Base-by-base conservation (phyloP, 1,140 invertebrate species). In the Dinoponera quadriceps region DNA sequence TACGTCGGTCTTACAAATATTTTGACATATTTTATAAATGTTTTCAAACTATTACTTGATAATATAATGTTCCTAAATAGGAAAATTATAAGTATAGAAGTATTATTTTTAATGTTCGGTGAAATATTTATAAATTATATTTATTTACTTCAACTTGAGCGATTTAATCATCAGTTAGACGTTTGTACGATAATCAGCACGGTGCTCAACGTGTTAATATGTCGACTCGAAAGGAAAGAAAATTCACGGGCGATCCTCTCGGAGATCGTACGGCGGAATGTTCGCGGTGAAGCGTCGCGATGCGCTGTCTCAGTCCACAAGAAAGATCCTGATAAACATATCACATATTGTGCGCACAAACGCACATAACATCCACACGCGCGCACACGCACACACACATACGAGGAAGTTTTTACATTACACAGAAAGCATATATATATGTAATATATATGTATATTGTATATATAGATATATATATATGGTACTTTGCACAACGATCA, bases 391-490 rank as follows among this genome's bases (percentile, higher is more conserved):
- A 81, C 87, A 82, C 75, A 74, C 80, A 90, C 86, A 88, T 75
- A 90, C 74, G 89, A 90, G 91, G 86, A 90, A 90, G 83, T 84
- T 90, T 87, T 51, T 89, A 92, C 90, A 85, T 88, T 89, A 92
- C 92, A 92, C 89, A 88, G 62, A 93, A 93, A 93, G 92, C 92
- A 90, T 91, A 90, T 87, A 73, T 74, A 86, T 85, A 33, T 89
- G 75, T 73, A 78, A 51, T 90, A 68, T 87, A 73, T 86, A 85
- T 73, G 85, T 86, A 59, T 77, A 82, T 85, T 59, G 49, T 62
- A n/a, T 83, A 75, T 44, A 60, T 85, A 81, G 85, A 81, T 87
- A 87, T 60, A 87, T 55, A 80, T 80, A 78, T 69, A 84, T 38
- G n/a, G 38, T 86, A 86, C 25, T 74, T 89, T 87, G 87, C 88